Conservation (phyloP, 2,113 vertebrate species). For the Cephalopterus ornatus region DNA sequence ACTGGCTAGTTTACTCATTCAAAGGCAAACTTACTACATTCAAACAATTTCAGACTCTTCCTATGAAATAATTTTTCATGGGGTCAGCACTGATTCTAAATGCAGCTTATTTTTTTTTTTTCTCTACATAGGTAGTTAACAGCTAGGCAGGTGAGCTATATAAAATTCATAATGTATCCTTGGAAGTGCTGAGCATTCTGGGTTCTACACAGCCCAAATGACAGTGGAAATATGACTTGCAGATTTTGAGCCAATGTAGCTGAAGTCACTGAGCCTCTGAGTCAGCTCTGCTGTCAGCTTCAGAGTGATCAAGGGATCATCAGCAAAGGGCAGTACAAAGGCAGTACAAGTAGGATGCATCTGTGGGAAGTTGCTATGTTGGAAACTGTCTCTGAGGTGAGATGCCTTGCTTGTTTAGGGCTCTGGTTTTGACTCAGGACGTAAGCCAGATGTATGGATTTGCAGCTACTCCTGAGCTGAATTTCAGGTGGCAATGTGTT, state of each 20-base stretch:
- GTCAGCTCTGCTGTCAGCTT: background rate
- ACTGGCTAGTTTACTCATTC: background rate
- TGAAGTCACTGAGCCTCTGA: background rate
- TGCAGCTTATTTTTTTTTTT: background rate
- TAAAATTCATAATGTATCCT: background rate
- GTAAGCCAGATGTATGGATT: background rate
- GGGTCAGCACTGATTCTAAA: background rate
- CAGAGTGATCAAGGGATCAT: rapidly evolving
- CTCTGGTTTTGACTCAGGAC: background rate
- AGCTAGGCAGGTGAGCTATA: background rate
- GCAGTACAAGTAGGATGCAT: no score
- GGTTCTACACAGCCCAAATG: background rate
- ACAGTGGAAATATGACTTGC: background rate
- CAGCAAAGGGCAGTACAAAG: background rate
- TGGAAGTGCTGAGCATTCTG: background rate
- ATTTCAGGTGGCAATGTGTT: background rate
- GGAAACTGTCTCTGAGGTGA: background rate
- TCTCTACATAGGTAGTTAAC: background rate
- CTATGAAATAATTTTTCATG: background rate
- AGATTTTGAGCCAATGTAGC: background rate
- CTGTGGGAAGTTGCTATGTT: background rate
- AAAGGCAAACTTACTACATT: background rate
- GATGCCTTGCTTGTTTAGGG: background rate
- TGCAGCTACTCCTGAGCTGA: background rate
- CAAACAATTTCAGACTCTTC: background rate